Evolutionary conservation across 2,113 vertebrate species (phyloP), one percentile per base, ranked within the genome.

Genomic region (Lasiurus borealis): DNA sequence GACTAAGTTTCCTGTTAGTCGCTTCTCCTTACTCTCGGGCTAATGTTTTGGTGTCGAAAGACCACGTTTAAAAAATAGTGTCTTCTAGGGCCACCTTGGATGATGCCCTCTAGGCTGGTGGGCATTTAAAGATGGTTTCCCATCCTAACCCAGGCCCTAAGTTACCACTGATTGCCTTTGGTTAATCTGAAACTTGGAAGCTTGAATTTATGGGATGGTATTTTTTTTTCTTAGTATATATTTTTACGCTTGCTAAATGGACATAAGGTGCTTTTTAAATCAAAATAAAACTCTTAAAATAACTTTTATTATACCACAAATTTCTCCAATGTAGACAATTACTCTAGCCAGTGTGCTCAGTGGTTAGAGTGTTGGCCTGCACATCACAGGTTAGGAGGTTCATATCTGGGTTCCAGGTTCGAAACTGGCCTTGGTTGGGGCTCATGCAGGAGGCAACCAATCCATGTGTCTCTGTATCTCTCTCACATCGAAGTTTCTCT

Each of bases 41-140:
- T 64, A 69, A 25, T 83, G 16, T 88, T 90, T 80, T 71, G 68
- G 66, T 85, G 8, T 88, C 81, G n/a, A 78, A 96, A 93, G 68
- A 59, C 44, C 59, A 81, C 48, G 36, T 75, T 71, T 18, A 64
- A 75, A 89, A 73, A 64, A 19, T 11, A 69, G 6, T 84, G 27
- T 77, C 34, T 14, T 90, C 72, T 52, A 25, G 23, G 54, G 75
- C 64, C 31, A 34, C 19, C 71, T 68, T 64, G 64, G 40, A 36
- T 76, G 57, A 15, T 29, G 29, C 40, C 83, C 57, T 81, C 34
- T 52, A 52, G 36, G 11, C 75, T 62, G 23, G 8, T 16, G 76
- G 44, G 40, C 62, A 66, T 71, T 81, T 84, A 69, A 36, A 92
- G 82, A 50, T 5, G 19, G 25, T 90, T 82, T 92, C 66, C 57